phyloP scores from a whole-genome alignment of 1,140 invertebrate genomes.

The Nephila pilipes region DNA sequence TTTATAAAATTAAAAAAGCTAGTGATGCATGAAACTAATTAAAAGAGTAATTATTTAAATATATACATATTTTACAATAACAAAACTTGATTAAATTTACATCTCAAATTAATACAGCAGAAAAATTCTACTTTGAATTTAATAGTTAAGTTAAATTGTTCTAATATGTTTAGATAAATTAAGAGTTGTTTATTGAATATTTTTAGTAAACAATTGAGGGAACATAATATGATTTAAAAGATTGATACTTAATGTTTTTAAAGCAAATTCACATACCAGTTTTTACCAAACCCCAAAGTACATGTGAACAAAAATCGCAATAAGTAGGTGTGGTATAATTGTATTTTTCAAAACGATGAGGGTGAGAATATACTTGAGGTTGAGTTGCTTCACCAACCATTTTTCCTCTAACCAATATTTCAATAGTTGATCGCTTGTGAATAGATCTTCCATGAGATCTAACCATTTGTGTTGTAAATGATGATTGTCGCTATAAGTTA shows the following conservation, averaged over 20 bases:
- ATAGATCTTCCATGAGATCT: conserved; percentile 91
- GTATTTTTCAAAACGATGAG: conserved; percentile 93
- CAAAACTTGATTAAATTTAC: too few species aligned
- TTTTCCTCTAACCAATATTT: conserved; percentile 93
- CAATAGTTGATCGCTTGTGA: conserved; percentile 94
- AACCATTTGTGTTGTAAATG: conserved; percentile 93
- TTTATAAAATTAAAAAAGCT: too few species aligned
- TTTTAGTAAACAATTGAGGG: too few species aligned
- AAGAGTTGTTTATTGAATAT: too few species aligned
- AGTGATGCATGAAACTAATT: too few species aligned
- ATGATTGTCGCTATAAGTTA: conserved; percentile 86
- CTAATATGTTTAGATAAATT: too few species aligned
- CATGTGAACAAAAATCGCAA: conserved; percentile 93
- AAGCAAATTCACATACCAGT: conserved; percentile 79
- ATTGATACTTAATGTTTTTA: neutral
- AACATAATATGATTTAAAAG: neutral
- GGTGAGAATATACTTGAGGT: conserved; percentile 81
- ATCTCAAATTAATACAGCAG: too few species aligned
- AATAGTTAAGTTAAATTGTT: too few species aligned
- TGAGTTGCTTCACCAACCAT: conserved; percentile 85
- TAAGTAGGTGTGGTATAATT: conserved; percentile 94
- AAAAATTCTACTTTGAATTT: too few species aligned
- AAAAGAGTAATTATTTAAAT: too few species aligned
- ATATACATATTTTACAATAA: too few species aligned
- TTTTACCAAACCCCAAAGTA: conserved; percentile 97